Conservation (phyloP, 2,113 vertebrate species). For the Cryptotis parvus region DNA sequence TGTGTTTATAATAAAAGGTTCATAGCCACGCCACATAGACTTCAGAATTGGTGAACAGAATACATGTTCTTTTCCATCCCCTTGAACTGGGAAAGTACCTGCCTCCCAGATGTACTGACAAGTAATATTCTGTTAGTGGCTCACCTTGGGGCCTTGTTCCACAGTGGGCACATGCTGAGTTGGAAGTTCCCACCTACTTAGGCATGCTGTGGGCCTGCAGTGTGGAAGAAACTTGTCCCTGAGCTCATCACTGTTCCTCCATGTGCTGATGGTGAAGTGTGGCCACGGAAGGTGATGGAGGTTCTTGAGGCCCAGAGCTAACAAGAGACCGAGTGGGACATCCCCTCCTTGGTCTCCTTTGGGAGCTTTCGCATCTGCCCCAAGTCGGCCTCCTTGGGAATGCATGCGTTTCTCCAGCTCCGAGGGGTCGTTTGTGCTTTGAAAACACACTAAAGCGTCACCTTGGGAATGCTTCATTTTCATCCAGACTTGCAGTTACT, state of each 20-base stretch:
- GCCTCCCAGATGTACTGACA: not conserved
- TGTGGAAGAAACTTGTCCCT: too few relatives aligned
- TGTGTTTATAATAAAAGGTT: not conserved
- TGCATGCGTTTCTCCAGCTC: too few relatives aligned
- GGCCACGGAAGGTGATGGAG: not conserved
- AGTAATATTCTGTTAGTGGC: too few relatives aligned
- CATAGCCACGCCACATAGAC: not conserved
- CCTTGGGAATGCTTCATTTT: not conserved
- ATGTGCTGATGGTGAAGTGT: not conserved
- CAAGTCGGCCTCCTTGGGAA: rapidly evolving
- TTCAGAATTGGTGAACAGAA: not conserved
- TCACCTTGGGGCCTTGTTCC: not conserved
- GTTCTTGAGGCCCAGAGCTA: not conserved
- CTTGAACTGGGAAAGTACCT: not conserved
- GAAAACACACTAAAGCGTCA: not conserved
- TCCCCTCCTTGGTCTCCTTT: not conserved
- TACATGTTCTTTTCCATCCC: rapidly evolving
- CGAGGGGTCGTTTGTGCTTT: not conserved
- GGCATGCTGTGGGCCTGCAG: too few relatives aligned
- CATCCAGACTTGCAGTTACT: too few relatives aligned
- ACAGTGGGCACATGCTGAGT: too few relatives aligned
- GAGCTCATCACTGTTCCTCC: not conserved
- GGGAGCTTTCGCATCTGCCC: not conserved
- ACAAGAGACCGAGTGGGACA: not conserved
- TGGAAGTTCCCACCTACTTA: too few relatives aligned